Base-by-base conservation (phyloP, 1,140 invertebrate genomes). In the Magallana gigas region DNA sequence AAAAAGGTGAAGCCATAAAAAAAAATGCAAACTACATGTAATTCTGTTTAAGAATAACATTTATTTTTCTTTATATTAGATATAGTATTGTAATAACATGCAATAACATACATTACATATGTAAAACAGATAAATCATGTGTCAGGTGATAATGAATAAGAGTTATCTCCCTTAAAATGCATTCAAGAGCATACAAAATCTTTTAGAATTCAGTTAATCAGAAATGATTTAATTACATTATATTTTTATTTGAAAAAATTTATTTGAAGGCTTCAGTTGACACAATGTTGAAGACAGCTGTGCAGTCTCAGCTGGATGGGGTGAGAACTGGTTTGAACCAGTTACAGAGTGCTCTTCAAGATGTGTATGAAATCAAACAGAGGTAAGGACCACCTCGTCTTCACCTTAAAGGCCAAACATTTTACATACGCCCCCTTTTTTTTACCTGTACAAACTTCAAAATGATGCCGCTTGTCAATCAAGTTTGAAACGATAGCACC, bases 261-360 rank as follows among this genome's bases (percentile, higher is more conserved):
- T 86, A 80, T 87, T 91, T 98, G 89, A 97, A 99, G 95, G 98
- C 98, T 1, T 99, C 98, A 8, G 98, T 99, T 48, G 99, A 99
- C 95, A 98, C 98, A 14, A 97, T 99, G 96, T 94, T 99, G 18
- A 99, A 99, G 95, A 99, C 98, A n/a, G 98, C 98, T 8, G 98
- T 99, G 95, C 98, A 99, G 95, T 98, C 98, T 92, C 98, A 99
- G 95, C 94, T 99, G 62, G 99, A 99, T 95, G 98, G 98, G 0
- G 98, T 99, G 0, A 96, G 97, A 91, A 97, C 98, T 12, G 99
- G 98, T 0, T 96, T 99, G n/a, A 97, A 97, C 92, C 97, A 99
- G 93, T 95, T 99, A 16, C 96, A 98, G 88, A 93, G 92, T 92
- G 94, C 93, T 68, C 95, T 98, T 36, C 96, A 97, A 92, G 98